phyloP scores from a whole-genome alignment of 2,888 invertebrate species.

The Clunio marinus region DNA sequence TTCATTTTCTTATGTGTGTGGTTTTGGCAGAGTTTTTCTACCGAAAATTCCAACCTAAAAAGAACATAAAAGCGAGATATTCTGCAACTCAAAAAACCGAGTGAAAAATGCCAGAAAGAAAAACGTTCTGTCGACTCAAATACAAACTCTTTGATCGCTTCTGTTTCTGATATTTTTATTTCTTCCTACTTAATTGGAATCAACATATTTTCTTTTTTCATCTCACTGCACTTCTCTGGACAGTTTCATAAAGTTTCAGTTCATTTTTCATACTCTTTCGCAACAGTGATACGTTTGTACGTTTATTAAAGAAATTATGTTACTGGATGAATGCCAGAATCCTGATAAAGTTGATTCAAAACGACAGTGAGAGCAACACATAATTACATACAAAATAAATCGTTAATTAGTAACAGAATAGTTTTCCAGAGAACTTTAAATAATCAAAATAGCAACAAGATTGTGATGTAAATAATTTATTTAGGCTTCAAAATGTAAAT shows the following conservation, averaged over 20 bases:
- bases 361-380: slow-evolving; percentile 38
- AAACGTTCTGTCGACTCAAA: background rate
- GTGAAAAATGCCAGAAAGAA: background rate
- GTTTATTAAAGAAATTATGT: slow-evolving; percentile 32
- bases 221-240: background rate
- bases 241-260: background rate
- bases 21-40: background rate
- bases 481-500: background rate
- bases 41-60: background rate
- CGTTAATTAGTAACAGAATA: slow-evolving; percentile 26
- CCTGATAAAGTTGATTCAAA: slow-evolving; percentile 13
- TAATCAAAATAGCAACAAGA: background rate
- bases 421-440: background rate
- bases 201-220: background rate
- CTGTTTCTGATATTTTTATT: background rate
- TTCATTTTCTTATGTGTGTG: slow-evolving; percentile 22
- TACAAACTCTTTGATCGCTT: background rate
- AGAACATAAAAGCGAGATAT: no score
- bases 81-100: no score
- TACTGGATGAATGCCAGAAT: slow-evolving; percentile 35
- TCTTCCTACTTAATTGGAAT: background rate
- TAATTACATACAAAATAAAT: slow-evolving; percentile 38
- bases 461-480: background rate
- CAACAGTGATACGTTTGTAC: slow-evolving; percentile 22
- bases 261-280: background rate